A percentile compares a stretch with the other conserved stretches of the same genome.
These are phyloP conservation scores for Diacarnus erythraeanus DNA, from an alignment of 37 sponge, comb jelly and placozoan species.

Conservation along the genomic window DNA sequence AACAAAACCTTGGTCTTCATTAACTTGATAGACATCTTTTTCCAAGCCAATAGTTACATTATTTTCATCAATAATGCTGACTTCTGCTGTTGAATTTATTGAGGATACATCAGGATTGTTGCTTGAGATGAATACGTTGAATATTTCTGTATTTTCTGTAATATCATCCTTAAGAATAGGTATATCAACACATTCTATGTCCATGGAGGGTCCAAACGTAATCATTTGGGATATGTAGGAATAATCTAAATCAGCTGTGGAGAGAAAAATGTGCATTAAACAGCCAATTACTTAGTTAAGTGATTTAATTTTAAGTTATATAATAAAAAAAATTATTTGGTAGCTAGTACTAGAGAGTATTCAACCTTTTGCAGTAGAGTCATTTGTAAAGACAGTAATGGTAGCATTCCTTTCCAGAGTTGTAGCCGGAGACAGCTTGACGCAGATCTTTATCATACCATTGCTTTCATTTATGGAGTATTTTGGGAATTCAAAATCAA, in stretches of 20 bases:
- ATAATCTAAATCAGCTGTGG: not conserved
- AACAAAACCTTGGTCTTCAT: not conserved
- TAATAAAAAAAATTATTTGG: too few relatives aligned
- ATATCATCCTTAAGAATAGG: constrained; percentile 5
- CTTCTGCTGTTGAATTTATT: not conserved
- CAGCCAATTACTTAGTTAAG: too few relatives aligned
- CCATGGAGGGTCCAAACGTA: not conserved
- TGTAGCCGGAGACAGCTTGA: not conserved
- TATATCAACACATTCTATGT: not conserved
- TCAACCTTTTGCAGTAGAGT: not conserved
- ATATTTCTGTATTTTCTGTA: not conserved
- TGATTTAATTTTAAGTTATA: too few relatives aligned
- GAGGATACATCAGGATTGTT: not conserved
- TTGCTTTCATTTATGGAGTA: not conserved
- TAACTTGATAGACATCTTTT: not conserved
- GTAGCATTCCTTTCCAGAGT: not conserved
- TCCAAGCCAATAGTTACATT: constrained; percentile 21
- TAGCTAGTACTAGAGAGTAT: too few relatives aligned
- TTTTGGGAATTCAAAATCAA: not conserved
- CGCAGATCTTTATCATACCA: not conserved
- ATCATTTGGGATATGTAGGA: not conserved
- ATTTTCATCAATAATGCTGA: not conserved
- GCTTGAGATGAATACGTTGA: not conserved
- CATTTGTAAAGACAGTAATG: not conserved
- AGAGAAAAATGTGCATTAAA: too few relatives aligned